phyloP scores from a whole-genome alignment of 2,797 vertebrate genomes.

The Hipposideros larvatus region DNA sequence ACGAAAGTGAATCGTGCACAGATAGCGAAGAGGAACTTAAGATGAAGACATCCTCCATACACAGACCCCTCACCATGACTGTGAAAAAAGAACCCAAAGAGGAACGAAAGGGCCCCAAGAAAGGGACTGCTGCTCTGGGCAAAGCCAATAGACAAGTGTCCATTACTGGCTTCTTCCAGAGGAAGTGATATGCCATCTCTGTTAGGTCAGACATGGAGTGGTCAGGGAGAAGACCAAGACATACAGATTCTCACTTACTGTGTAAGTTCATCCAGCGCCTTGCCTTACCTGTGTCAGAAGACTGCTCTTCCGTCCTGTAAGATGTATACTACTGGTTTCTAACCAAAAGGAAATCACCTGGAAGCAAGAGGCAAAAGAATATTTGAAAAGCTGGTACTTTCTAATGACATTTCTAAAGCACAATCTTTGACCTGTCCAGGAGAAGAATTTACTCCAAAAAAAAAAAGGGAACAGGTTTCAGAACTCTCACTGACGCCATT shows the following conservation, averaged over 20 bases:
- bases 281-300: constrained; percentile 60
- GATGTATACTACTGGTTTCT: background rate
- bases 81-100: constrained; percentile 88
- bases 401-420: constrained; percentile 62
- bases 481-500: constrained; percentile 45
- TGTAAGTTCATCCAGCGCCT: constrained; percentile 82
- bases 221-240: constrained; percentile 55
- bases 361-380: constrained; percentile 56
- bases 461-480: constrained; percentile 20
- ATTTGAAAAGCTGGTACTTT: constrained; percentile 65
- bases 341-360: constrained; percentile 46
- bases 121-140: constrained; percentile 84
- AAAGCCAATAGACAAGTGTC: constrained; percentile 95
- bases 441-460: constrained; percentile 7
- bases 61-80: constrained; percentile 56
- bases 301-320: constrained; percentile 45
- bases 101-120: constrained; percentile 91
- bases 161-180: constrained; percentile 97
- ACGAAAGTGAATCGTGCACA: constrained; percentile 95
- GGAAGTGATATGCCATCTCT: constrained; percentile 90
- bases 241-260: constrained; percentile 81
- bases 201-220: background rate
- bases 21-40: constrained; percentile 92
- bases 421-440: background rate
- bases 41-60: constrained; percentile 75